phyloP scores from a whole-genome alignment of 2,888 invertebrate genomes.

The Euspilapteryx auroguttella region DNA sequence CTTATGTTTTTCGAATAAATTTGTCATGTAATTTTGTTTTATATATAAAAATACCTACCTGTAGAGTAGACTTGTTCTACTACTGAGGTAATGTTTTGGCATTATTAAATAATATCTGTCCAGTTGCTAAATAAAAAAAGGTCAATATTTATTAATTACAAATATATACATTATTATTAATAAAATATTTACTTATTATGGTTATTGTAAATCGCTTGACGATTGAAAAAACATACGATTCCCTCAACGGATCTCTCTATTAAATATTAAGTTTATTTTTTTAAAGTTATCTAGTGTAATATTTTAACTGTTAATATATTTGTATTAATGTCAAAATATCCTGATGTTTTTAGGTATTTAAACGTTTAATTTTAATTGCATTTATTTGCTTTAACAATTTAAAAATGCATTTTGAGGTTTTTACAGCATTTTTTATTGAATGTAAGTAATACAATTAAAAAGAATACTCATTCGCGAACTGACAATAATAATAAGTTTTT shows the following conservation, averaged over 20 bases:
- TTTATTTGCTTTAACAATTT: constrained; percentile 14
- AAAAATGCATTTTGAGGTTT: constrained; percentile 1
- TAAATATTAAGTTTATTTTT: constrained; percentile 8
- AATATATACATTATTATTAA: too few relatives aligned
- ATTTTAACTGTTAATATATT: constrained; percentile 5
- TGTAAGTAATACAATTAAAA: constrained; percentile 37
- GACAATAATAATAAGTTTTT: constrained; percentile 51
- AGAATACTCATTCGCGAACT: constrained; percentile 58
- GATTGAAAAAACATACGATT: constrained; percentile 12
- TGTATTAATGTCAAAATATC: constrained; percentile 9
- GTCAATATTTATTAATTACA: constrained; percentile 9
- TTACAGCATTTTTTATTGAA: constrained; percentile 14
- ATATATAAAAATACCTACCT: too few relatives aligned
- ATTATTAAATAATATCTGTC: too few relatives aligned
- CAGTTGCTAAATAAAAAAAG: constrained; percentile 8
- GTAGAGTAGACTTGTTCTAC: too few relatives aligned
- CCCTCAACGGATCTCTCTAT: constrained; percentile 21
- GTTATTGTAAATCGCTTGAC: constrained; percentile 12
- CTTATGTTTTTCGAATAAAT: too few relatives aligned
- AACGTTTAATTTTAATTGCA: constrained; percentile 7
- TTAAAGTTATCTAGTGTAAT: constrained; percentile 9
- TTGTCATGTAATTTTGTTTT: too few relatives aligned
- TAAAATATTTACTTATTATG: too few relatives aligned
- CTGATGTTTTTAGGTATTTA: constrained; percentile 16
- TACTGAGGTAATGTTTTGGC: too few relatives aligned